Conservation (phyloP, 2,797 vertebrate species). For the Chelmon rostratus region DNA sequence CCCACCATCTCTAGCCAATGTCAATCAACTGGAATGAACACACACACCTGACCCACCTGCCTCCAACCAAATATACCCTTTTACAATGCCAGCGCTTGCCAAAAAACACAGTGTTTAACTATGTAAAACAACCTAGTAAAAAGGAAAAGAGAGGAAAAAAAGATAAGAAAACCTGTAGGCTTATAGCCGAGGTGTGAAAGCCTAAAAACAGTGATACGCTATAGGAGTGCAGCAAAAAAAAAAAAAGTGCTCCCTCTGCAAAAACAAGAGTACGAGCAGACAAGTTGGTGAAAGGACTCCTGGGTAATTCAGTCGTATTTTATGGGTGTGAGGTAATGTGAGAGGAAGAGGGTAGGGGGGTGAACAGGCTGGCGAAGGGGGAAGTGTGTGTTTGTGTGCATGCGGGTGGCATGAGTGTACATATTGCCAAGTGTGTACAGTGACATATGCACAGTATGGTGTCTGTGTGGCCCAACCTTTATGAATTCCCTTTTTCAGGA, state of each 20-base stretch:
- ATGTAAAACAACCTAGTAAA: constrained; percentile 79
- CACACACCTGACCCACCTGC: constrained; percentile 77
- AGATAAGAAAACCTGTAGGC: constrained; percentile 65
- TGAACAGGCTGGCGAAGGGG: constrained; percentile 42
- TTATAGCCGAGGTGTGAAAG: constrained; percentile 57
- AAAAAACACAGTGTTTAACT: constrained; percentile 74
- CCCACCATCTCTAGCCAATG: constrained; percentile 67
- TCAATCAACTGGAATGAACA: constrained; percentile 74
- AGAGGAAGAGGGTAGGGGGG: constrained; percentile 59
- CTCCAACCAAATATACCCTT: constrained; percentile 67
- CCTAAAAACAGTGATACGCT: constrained; percentile 59
- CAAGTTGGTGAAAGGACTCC: constrained; percentile 76
- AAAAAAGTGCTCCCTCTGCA: constrained; percentile 49
- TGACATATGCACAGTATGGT: constrained; percentile 11
- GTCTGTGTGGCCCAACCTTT: constrained; percentile 60
- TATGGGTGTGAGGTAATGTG: constrained; percentile 83
- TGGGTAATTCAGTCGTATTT: constrained; percentile 75
- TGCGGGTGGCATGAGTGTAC: constrained; percentile 55
- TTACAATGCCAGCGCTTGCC: constrained; percentile 67
- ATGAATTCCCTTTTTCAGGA: constrained; percentile 59
- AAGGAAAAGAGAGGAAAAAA: constrained; percentile 48
- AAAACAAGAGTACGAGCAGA: constrained; percentile 70
- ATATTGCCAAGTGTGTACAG: constrained; percentile 3
- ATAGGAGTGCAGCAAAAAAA: constrained; percentile 16
- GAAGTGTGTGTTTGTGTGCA: constrained; percentile 53